Percentiles rank a stretch among this genome's conserved stretches.
Conservation (phyloP, 1,140 invertebrate species). For the Chrysoperla carnea region DNA sequence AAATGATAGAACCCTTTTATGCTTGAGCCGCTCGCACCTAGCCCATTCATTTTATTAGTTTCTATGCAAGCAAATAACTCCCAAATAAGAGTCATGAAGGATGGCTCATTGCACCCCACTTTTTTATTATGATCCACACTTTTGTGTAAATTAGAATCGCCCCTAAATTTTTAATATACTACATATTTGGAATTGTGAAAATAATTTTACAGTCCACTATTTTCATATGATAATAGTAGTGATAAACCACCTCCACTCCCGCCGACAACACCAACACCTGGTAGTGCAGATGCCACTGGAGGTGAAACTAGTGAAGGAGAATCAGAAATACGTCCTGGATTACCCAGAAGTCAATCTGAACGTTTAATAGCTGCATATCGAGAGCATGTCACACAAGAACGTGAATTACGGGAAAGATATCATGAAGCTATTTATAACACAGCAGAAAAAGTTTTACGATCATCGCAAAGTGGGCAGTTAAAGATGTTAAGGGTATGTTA, state of each 20-base stretch:
- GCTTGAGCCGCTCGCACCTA: too few relatives aligned
- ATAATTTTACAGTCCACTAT: constrained; percentile 15
- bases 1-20: too few relatives aligned
- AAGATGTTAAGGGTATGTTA: constrained; percentile 38
- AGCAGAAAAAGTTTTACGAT: constrained; percentile 60
- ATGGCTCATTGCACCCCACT: too few relatives aligned
- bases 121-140: too few relatives aligned
- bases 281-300: constrained; percentile 13
- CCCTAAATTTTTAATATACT: too few relatives aligned
- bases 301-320: constrained; percentile 21
- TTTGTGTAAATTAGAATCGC: too few relatives aligned
- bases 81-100: too few relatives aligned
- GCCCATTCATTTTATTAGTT: too few relatives aligned
- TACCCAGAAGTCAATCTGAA: constrained; percentile 46
- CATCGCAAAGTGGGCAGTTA: constrained; percentile 60
- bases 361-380: constrained; percentile 41
- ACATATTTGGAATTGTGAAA: too few relatives aligned
- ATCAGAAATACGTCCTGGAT: constrained; percentile 24
- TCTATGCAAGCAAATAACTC: too few relatives aligned
- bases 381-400: constrained; percentile 56
- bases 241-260: constrained; percentile 10
- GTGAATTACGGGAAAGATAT: constrained; percentile 67
- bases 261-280: background rate
- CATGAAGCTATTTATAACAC: constrained; percentile 57
- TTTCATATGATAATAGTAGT: constrained; percentile 17